Evolutionary conservation across 2,113 vertebrate genomes (phyloP), one percentile per base, ranked within the genome.

Genomic region (Corvus cornix): DNA sequence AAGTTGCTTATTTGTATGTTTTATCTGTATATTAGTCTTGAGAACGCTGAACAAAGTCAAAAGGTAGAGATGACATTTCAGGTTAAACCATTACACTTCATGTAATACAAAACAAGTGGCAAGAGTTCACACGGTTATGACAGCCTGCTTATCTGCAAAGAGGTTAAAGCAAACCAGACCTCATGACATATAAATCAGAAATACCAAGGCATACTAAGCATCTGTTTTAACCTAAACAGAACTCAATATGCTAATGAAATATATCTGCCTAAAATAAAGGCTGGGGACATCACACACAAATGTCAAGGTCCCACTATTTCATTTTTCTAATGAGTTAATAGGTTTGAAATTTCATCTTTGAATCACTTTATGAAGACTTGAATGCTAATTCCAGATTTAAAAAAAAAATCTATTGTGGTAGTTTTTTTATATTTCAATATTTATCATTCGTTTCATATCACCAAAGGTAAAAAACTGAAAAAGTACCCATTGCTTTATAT

Each of bases 91-190:
- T 64, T 31, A 70, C 39, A 49, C 26, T 82, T 81, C 18, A 72
- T 6, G 7, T 84, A 72, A 53, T 44, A 59, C 5, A 9, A 84
- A 90, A 74, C 33, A 49, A 92, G 68, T 31, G 44, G 64, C 68
- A 67, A 83, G 83, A 74, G 43, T 72, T 64, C 52, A 84, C 52
- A 37, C 7, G 63, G 33, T 60, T 87, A 63, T 0, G 0, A 84
- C 56, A 92, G 56, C 19, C 52, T 78, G 48, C 56, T 89, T 87
- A 64, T 48, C 78, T 84, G 44, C 48, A 68, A 78, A 44, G 84
- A 70, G 7, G 26, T 59, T 94, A 90, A 81, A 91, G 73, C 83
- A 95, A 95, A 84, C 22, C 70, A 94, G 60, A 79, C 48, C 52
- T 95, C 33, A 56, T 52, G 23, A 68, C 67, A 41, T 20, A 84